Evolutionary conservation across 1,140 invertebrate genomes (phyloP).

Genomic region (Magallana gigas): DNA sequence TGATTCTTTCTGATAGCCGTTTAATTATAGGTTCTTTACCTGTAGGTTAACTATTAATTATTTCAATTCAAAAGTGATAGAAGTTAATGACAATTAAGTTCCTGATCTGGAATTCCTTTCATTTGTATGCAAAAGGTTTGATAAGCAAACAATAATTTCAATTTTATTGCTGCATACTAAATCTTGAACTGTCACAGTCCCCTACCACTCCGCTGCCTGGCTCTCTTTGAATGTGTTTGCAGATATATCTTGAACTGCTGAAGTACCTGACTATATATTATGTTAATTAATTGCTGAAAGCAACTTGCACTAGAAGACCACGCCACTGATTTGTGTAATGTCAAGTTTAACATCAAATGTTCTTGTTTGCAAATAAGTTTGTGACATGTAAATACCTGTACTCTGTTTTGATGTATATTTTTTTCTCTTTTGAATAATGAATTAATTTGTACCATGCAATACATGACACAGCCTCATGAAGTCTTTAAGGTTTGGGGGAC

Average conservation of each 20-base stretch:
- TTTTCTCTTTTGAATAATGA: slow-evolving; percentile 21
- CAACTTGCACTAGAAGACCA: not conserved
- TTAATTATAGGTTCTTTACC: too few relatives aligned
- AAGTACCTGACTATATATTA: slow-evolving; percentile 1
- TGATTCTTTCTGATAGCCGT: too few relatives aligned
- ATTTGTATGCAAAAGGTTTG: too few relatives aligned
- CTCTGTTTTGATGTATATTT: not conserved
- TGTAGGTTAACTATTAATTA: too few relatives aligned
- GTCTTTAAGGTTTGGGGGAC: not conserved
- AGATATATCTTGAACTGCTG: not conserved
- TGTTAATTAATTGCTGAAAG: slow-evolving; percentile 13
- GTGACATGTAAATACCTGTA: not conserved
- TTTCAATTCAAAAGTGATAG: too few relatives aligned
- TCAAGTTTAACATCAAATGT: slow-evolving; percentile 14
- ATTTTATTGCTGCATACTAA: too few relatives aligned
- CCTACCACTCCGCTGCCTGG: too few relatives aligned
- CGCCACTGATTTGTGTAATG: not conserved
- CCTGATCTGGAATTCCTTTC: too few relatives aligned
- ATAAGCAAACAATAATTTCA: too few relatives aligned
- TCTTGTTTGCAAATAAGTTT: not conserved
- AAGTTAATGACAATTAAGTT: too few relatives aligned
- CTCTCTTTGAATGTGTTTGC: not conserved
- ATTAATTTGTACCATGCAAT: not conserved
- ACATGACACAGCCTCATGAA: not conserved
- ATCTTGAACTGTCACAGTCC: too few relatives aligned